Evolutionary conservation across 2,888 invertebrate genomes (phyloP), one percentile per base, ranked within the genome.

Genomic region (Catonia carolina): DNA sequence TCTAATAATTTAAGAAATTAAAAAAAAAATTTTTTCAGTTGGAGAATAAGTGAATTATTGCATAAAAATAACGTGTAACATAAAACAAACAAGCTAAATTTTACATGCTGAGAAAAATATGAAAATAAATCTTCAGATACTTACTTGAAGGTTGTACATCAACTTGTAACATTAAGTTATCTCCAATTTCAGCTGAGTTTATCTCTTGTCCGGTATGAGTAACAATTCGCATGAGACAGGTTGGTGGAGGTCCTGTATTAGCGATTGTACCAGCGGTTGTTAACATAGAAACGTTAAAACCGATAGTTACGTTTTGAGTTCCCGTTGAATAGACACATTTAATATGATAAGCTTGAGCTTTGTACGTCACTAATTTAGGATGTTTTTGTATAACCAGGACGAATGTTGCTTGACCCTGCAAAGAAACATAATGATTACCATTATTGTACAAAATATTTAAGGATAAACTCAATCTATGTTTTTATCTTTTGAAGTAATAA

Each of bases 371-470:
- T 53, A 97, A 78, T 76, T 92, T 92, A 0, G 94, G 93, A 82
- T 97, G 96, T 74, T 93, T 92, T 71, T 97, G 96, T 70, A 97
- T 90, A 20, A 97, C 93, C 41, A 97, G 77, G 1, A 95, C 89
- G 71, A 94, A 95, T 70, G 89, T 90, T 20, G 94, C 94, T 71
- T 91, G 83, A 51, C 93, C 93, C 87, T 88, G 72, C 58, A 72
- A 71, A 64, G 8, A n/a, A n/a, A n/a, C n/a, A n/a, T n/a, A n/a
- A n/a, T n/a, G n/a, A n/a, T n/a, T n/a, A n/a, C n/a, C n/a, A n/a
- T n/a, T n/a, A n/a, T n/a, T 58, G 27, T n/a, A n/a, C n/a, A n/a
- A n/a, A n/a, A n/a, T n/a, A n/a, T n/a, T n/a, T n/a, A n/a, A n/a
- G n/a, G n/a, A n/a, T n/a, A n/a, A n/a, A n/a, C n/a, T n/a, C n/a